These are phyloP conservation scores for Thamnaconus septentrionalis DNA, from an alignment of 2,113 vertebrate species.

Conservation along the genomic window DNA sequence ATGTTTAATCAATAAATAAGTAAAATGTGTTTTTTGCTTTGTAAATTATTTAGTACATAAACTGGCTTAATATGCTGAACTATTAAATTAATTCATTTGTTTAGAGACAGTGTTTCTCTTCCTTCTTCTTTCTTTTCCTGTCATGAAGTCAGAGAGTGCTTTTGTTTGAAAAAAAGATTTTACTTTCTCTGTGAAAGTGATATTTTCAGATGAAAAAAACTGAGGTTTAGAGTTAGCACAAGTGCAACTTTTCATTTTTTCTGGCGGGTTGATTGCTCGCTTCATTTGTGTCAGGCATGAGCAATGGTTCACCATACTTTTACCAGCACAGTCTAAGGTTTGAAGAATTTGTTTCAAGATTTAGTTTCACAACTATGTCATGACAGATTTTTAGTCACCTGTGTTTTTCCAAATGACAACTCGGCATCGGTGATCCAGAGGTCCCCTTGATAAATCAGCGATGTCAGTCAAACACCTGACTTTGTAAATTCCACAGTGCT, in stretches of 20 bases:
- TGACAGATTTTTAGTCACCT: slow-evolving; percentile 28
- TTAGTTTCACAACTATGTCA: not conserved
- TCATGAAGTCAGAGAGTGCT: no score
- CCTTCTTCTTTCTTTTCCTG: no score
- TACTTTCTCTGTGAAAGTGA: not conserved
- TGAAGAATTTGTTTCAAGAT: not conserved
- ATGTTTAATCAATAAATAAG: no score
- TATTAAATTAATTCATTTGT: no score
- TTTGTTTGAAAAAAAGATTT: no score
- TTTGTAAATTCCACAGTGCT: slow-evolving; percentile 46
- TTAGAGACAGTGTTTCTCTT: no score
- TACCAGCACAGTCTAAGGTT: not conserved
- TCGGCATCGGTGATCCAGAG: not conserved
- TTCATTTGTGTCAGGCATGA: not conserved
- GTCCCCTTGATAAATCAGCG: slow-evolving; percentile 5
- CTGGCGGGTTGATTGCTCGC: no score
- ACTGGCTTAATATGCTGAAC: no score
- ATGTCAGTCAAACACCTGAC: not conserved
- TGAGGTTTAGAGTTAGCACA: no score
- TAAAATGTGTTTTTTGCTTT: no score
- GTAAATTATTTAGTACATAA: no score
- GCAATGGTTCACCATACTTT: not conserved
- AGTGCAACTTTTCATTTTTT: no score
- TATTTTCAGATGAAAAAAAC: not conserved
- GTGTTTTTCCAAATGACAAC: slow-evolving; percentile 5